A percentile compares a stretch with the other conserved stretches of the same genome.
Conservation (phyloP, 2,113 vertebrate genomes). For the Tachysurus fulvidraco region DNA sequence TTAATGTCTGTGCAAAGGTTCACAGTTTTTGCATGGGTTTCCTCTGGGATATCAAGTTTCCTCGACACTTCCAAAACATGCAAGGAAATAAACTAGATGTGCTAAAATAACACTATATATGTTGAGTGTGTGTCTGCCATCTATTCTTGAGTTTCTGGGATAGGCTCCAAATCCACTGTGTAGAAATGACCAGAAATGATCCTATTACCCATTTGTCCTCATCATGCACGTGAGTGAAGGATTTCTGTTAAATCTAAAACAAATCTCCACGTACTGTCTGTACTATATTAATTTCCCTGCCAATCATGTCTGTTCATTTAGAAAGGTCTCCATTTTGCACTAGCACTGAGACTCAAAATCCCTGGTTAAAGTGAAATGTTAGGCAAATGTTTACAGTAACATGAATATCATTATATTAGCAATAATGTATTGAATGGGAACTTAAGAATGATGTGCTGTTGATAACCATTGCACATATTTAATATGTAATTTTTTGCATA, state of each 20-base stretch:
- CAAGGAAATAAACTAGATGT: not conserved
- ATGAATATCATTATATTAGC: not conserved
- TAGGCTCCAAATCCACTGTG: not conserved
- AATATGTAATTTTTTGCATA: too few relatives aligned
- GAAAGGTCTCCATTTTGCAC: not conserved
- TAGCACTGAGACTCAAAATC: not conserved
- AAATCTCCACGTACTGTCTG: not conserved
- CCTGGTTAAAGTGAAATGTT: not conserved
- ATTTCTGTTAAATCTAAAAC: not conserved
- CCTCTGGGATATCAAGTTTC: not conserved
- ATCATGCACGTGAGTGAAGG: too few relatives aligned
- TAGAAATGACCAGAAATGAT: not conserved
- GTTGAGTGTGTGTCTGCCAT: not conserved
- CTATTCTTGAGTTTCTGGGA: not conserved
- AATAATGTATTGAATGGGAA: not conserved
- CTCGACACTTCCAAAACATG: not conserved
- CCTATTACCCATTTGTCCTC: too few relatives aligned
- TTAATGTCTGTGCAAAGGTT: not conserved
- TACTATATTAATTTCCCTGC: not conserved
- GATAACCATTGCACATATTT: not conserved
- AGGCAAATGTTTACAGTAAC: not conserved
- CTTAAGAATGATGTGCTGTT: not conserved
- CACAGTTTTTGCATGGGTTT: not conserved
- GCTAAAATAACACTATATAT: not conserved
- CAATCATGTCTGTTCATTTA: not conserved